Evolutionary conservation across 2,113 vertebrate genomes (phyloP).

Genomic region (Kryptolebias marmoratus): DNA sequence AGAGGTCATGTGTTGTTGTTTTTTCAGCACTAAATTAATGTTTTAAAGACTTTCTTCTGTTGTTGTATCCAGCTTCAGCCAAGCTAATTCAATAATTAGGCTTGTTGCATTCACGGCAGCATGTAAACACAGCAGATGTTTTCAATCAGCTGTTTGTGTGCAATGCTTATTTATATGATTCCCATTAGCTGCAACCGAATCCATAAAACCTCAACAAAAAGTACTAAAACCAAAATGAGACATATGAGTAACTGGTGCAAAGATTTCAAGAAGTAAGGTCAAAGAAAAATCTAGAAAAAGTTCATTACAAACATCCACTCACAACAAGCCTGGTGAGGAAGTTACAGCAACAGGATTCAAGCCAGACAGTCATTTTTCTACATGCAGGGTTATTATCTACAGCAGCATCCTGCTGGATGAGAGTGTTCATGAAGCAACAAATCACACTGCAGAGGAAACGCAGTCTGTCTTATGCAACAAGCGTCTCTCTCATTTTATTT

Average conservation of each 20-base stretch:
- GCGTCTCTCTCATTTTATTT: background rate
- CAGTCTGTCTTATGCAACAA: background rate
- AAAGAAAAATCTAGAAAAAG: background rate
- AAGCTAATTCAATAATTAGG: background rate
- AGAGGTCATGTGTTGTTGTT: conserved; percentile 33
- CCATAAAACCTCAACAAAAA: background rate
- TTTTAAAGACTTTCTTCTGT: background rate
- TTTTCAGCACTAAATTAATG: background rate
- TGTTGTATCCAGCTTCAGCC: background rate
- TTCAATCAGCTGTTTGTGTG: conserved; percentile 5
- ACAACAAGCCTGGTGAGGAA: background rate
- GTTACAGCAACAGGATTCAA: background rate
- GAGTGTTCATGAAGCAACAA: background rate
- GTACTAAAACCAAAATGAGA: background rate
- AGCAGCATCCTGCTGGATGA: background rate
- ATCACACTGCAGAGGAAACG: background rate
- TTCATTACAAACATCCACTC: no score
- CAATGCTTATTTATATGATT: background rate
- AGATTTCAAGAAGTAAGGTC: background rate
- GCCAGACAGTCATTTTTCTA: background rate
- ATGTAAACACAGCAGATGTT: background rate
- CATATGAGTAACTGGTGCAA: background rate
- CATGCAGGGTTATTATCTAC: background rate
- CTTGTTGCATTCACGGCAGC: background rate
- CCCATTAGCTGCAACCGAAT: background rate